These are phyloP conservation scores for Apotomis turbidana DNA, from an alignment of 2,888 invertebrate genomes.

Conservation along the genomic window DNA sequence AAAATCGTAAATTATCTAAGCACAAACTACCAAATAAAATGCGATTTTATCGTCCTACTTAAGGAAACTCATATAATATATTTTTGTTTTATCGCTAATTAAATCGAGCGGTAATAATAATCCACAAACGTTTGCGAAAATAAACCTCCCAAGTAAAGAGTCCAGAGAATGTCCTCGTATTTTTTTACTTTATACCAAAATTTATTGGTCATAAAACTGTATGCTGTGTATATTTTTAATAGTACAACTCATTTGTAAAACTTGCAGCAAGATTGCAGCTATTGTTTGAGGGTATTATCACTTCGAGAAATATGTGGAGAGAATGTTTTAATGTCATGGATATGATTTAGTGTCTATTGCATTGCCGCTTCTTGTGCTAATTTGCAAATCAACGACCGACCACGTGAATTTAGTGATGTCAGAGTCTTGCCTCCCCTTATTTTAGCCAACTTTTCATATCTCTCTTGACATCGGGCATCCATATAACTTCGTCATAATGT, in stretches of 20 bases:
- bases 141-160: constrained; percentile 65
- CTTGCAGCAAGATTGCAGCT: constrained; percentile 50
- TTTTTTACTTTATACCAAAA: constrained; percentile 68
- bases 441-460: too few relatives aligned
- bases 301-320: constrained; percentile 44
- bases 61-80: constrained; percentile 54
- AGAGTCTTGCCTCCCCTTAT: background rate
- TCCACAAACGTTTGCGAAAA: constrained; percentile 61
- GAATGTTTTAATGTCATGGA: constrained; percentile 49
- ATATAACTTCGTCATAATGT: too few relatives aligned
- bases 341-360: background rate
- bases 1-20: constrained; percentile 7
- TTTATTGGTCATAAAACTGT: constrained; percentile 74
- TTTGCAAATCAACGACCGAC: constrained; percentile 43
- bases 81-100: constrained; percentile 67
- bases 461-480: too few relatives aligned
- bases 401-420: background rate
- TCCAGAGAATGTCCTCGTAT: constrained; percentile 68
- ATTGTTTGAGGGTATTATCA: constrained; percentile 28
- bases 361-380: constrained; percentile 42
- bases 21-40: constrained; percentile 7
- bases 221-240: constrained; percentile 69
- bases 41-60: constrained; percentile 44
- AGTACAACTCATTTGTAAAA: constrained; percentile 62
- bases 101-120: constrained; percentile 61